Evolutionary conservation across 1,140 invertebrate species (phyloP).

Genomic region (Cyrtorhinus lividipennis): DNA sequence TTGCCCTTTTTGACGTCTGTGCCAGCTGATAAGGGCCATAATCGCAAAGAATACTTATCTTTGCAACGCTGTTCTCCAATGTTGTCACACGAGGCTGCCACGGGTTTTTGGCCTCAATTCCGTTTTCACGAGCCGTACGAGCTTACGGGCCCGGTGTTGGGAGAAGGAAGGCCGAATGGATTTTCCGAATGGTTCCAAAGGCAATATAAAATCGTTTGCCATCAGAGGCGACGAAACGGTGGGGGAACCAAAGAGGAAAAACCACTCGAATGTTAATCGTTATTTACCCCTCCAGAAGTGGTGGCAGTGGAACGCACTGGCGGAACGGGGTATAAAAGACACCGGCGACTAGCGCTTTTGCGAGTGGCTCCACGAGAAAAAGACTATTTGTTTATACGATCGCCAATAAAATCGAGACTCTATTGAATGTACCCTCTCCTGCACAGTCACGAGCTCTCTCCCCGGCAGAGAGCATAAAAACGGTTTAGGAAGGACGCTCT

Average conservation of each 20-base stretch:
- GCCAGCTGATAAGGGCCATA: too few relatives aligned
- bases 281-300: background rate
- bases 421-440: constrained; percentile 13
- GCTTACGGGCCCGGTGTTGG: too few relatives aligned
- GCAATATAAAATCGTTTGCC: background rate
- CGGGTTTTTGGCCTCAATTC: too few relatives aligned
- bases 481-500: too few relatives aligned
- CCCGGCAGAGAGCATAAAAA: background rate
- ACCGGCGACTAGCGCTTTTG: background rate
- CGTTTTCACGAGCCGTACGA: too few relatives aligned
- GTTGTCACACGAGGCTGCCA: too few relatives aligned
- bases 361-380: background rate
- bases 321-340: constrained; percentile 11
- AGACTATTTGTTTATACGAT: constrained; percentile 20
- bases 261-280: background rate
- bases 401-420: constrained; percentile 19
- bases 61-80: too few relatives aligned
- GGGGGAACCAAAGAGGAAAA: background rate
- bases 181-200: too few relatives aligned
- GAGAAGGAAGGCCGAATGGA: too few relatives aligned
- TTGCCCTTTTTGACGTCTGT: too few relatives aligned
- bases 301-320: background rate
- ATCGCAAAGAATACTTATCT: too few relatives aligned
- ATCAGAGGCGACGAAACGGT: too few relatives aligned
- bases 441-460: background rate